Evolutionary conservation across 2,113 vertebrate species (phyloP).

Genomic region (Chinchilla lanigera): DNA sequence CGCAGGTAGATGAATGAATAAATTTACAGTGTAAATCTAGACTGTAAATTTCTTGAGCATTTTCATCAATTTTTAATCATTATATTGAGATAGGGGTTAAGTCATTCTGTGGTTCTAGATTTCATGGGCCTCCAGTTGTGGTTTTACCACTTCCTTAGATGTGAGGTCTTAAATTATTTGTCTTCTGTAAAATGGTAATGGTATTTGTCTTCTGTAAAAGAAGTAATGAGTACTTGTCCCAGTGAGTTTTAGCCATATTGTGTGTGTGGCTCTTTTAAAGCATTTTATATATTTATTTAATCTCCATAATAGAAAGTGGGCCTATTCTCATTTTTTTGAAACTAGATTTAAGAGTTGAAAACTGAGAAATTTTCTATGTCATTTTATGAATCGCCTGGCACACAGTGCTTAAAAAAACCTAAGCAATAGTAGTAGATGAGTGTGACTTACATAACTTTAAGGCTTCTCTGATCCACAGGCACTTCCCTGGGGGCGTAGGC

Average conservation of each 20-base stretch:
- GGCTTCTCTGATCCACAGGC: neutral
- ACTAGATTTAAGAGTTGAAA: conserved; percentile 48
- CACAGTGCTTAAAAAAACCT: neutral
- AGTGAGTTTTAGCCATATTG: neutral
- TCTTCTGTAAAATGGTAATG: neutral
- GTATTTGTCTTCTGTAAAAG: conserved; percentile 1
- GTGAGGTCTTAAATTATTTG: neutral
- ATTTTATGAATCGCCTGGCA: neutral
- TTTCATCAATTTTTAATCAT: neutral
- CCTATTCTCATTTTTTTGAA: neutral
- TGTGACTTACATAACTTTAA: neutral
- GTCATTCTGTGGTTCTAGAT: neutral
- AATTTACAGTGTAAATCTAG: neutral
- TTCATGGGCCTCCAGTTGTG: neutral
- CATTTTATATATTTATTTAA: neutral
- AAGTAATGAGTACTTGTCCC: neutral
- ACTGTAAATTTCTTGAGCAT: neutral
- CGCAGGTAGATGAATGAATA: neutral
- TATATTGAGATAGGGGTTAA: neutral
- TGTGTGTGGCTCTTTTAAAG: conserved; percentile 7
- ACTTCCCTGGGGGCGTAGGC: neutral
- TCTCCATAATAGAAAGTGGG: neutral
- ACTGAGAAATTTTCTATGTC: neutral
- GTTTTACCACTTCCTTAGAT: neutral
- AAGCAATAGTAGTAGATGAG: neutral